Base-by-base conservation (phyloP, 2,113 vertebrate genomes). In the Otis tarda region DNA sequence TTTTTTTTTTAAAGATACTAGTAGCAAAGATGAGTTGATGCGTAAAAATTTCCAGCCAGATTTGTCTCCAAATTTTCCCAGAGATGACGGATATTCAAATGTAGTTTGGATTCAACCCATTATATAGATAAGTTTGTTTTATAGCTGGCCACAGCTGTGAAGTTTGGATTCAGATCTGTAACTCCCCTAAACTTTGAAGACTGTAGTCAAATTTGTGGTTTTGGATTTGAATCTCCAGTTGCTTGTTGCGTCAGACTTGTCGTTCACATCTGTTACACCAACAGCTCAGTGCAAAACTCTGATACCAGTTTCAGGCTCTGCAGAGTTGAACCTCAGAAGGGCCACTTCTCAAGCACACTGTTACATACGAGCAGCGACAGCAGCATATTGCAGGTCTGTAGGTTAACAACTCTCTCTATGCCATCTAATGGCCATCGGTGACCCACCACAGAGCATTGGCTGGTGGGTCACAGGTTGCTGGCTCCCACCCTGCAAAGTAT, bases 111-210 rank as follows among this genome's bases (percentile, higher is more conserved):
- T 89, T 70, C 83, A 84, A 53, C 22, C 13, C 69, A 14, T 87
- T 94, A 61, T 90, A 41, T 57, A 84, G 88, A 90, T 81, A 87
- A 81, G 43, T 68, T 92, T 75, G 53, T 78, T 95, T 96, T 81
- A 94, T 95, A 68, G 88, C 56, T 83, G 85, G 33, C 56, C n/a
- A 1, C 88, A 93, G 92, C 94, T 96, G 94, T 93, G 90, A 96
- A 92, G 83, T 89, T 92, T 96, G 95, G 93, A 95, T 89, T 92
- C 83, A 89, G 93, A 96, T 97, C 88, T 92, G 92, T 97, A 92
- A 78, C 13, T 81, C 56, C 49, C 45, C 61, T 56, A 65, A 71
- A 64, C 88, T 96, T 94, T 95, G 92, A 94, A 89, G 92, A 63
- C 55, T 71, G 14, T 31, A 75, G 80, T 94, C 81, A 95, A 50